Percentiles rank a stretch among this genome's conserved stretches.
Evolutionary conservation across 2,888 invertebrate species (phyloP).

Genomic region (Drosophila recens): DNA sequence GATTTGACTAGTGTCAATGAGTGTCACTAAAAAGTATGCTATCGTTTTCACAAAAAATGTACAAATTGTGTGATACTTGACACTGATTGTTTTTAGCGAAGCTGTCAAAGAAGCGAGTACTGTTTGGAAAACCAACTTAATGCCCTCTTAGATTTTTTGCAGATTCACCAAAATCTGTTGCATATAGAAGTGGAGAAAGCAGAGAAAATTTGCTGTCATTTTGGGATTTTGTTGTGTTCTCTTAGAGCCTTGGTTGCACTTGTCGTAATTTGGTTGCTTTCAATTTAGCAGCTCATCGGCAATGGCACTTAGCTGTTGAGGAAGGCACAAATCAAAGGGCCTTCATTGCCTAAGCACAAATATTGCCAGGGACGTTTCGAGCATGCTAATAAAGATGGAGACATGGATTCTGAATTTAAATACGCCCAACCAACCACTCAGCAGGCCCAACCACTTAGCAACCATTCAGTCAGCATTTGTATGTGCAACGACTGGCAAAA

Average conservation of each 20-base stretch:
- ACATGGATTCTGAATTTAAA: constrained; percentile 46
- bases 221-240: too few relatives aligned
- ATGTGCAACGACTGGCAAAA: constrained; percentile 22
- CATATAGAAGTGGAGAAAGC: too few relatives aligned
- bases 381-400: constrained; percentile 57
- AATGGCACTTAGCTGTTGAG: neutral
- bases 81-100: too few relatives aligned
- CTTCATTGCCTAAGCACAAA: constrained; percentile 35
- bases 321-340: constrained; percentile 28
- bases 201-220: too few relatives aligned
- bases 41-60: too few relatives aligned
- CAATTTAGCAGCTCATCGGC: constrained; percentile 34
- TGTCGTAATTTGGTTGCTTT: constrained; percentile 19
- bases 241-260: constrained; percentile 9
- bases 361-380: constrained; percentile 54
- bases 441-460: neutral
- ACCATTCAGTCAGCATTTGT: constrained; percentile 21
- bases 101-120: too few relatives aligned
- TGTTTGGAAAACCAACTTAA: too few relatives aligned
- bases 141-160: too few relatives aligned
- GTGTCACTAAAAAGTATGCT: too few relatives aligned
- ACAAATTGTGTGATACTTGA: too few relatives aligned
- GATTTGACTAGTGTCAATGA: too few relatives aligned
- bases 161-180: too few relatives aligned
- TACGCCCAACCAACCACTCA: constrained; percentile 43